phyloP scores from a whole-genome alignment of 2,113 vertebrate species.

The Cyprinodon brontotheroides region DNA sequence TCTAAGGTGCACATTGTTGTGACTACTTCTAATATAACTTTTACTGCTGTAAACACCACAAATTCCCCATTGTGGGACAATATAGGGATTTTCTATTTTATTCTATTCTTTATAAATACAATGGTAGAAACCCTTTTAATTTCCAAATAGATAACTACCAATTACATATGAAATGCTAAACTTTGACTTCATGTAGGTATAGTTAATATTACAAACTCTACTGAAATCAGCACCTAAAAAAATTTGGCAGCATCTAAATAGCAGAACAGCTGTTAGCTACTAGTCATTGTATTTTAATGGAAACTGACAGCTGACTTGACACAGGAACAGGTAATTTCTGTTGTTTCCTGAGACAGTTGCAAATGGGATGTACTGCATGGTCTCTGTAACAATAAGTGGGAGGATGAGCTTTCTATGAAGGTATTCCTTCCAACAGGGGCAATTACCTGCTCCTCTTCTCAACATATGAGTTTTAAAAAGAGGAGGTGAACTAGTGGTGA shows the following conservation, averaged over 20 bases:
- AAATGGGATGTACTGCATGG: too few relatives aligned
- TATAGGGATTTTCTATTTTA: too few relatives aligned
- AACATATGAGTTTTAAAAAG: background rate
- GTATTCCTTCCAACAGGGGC: background rate
- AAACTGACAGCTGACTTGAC: background rate
- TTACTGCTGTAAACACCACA: too few relatives aligned
- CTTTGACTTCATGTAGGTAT: background rate
- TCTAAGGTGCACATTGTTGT: too few relatives aligned
- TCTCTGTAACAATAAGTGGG: too few relatives aligned
- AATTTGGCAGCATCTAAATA: background rate
- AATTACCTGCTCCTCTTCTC: background rate
- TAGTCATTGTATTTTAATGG: background rate
- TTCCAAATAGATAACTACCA: background rate
- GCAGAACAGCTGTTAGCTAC: background rate
- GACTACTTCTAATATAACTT: too few relatives aligned
- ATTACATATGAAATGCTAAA: background rate
- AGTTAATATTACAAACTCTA: too few relatives aligned
- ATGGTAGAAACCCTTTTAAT: too few relatives aligned
- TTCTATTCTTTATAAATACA: background rate
- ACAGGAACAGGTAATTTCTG: background rate
- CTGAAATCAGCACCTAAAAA: background rate
- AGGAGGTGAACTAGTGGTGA: too few relatives aligned
- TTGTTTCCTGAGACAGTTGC: too few relatives aligned
- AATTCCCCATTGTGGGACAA: too few relatives aligned
- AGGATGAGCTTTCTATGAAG: background rate